phyloP scores from a whole-genome alignment of 2,113 vertebrate species.

The Suricata suricatta region DNA sequence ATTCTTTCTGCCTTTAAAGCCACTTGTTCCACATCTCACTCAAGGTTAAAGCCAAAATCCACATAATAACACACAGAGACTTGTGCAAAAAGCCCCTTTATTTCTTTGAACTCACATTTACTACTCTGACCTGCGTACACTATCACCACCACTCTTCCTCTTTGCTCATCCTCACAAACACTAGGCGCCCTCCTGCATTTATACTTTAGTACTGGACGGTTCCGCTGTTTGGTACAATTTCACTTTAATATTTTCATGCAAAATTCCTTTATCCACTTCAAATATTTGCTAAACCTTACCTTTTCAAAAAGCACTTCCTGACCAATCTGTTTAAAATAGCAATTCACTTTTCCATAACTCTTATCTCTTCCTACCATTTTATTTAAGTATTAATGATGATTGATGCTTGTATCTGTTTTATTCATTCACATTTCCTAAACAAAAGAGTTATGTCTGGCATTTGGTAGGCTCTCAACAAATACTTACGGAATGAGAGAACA shows the following conservation, averaged over 20 bases:
- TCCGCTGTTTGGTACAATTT: background rate
- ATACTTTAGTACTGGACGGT: background rate
- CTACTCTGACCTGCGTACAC: too few species aligned
- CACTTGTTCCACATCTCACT: background rate
- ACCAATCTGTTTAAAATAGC: background rate
- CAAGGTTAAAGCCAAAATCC: background rate
- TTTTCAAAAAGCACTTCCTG: background rate
- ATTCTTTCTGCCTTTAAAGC: background rate
- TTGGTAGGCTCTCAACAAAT: background rate
- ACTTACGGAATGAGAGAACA: background rate
- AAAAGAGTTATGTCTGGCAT: background rate
- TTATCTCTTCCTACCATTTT: background rate
- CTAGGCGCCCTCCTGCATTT: accelerated
- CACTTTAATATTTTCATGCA: background rate
- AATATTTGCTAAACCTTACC: background rate
- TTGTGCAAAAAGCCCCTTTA: background rate
- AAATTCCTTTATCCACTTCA: background rate
- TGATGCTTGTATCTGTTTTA: background rate
- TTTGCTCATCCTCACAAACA: background rate
- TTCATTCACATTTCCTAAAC: background rate
- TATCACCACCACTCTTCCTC: background rate
- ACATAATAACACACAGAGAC: background rate
- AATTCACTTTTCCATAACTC: background rate
- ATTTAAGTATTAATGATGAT: background rate
- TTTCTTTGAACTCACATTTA: background rate